A percentile compares a stretch with the other conserved stretches of the same genome.
Conservation (phyloP, 2,888 invertebrate species). For the Drosophila limbata region DNA sequence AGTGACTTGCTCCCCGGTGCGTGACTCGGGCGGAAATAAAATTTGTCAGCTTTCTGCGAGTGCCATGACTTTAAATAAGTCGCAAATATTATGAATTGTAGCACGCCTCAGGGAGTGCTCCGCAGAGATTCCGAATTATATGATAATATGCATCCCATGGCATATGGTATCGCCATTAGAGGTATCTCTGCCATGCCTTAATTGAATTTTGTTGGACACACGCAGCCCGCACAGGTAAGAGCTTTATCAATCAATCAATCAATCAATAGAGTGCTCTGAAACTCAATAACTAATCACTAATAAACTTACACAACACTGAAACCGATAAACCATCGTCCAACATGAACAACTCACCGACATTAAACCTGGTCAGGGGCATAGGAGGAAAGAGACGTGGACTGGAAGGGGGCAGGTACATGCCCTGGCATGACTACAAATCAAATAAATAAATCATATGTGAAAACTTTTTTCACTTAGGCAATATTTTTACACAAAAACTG, state of each 20-base stretch:
- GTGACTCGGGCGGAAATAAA: slow-evolving; percentile 77
- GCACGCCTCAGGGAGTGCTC: slow-evolving; percentile 29
- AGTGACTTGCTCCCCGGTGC: slow-evolving; percentile 72
- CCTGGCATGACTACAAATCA: slow-evolving; percentile 57
- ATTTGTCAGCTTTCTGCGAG: slow-evolving; percentile 70
- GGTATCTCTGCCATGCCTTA: slow-evolving; percentile 31
- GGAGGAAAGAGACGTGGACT: background rate
- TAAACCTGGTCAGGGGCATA: background rate
- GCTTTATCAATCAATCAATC: slow-evolving; percentile 61
- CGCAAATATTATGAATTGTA: slow-evolving; percentile 47
- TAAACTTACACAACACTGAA: slow-evolving; percentile 53
- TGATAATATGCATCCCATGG: slow-evolving; percentile 15
- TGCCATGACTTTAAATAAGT: slow-evolving; percentile 72
- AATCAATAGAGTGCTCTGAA: slow-evolving; percentile 49
- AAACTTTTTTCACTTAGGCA: slow-evolving; percentile 77
- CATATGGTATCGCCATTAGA: slow-evolving; percentile 17
- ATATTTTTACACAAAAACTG: slow-evolving; percentile 71
- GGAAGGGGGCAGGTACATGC: slow-evolving; percentile 19
- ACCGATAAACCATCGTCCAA: slow-evolving; percentile 47
- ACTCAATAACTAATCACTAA: slow-evolving; percentile 70
- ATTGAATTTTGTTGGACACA: slow-evolving; percentile 42
- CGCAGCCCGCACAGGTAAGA: slow-evolving; percentile 32
- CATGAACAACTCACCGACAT: slow-evolving; percentile 19
- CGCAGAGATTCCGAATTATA: slow-evolving; percentile 48
- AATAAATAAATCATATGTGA: slow-evolving; percentile 75